These are phyloP conservation scores for Nomada fabriciana DNA, from an alignment of 2,888 invertebrate genomes.

Conservation along the genomic window DNA sequence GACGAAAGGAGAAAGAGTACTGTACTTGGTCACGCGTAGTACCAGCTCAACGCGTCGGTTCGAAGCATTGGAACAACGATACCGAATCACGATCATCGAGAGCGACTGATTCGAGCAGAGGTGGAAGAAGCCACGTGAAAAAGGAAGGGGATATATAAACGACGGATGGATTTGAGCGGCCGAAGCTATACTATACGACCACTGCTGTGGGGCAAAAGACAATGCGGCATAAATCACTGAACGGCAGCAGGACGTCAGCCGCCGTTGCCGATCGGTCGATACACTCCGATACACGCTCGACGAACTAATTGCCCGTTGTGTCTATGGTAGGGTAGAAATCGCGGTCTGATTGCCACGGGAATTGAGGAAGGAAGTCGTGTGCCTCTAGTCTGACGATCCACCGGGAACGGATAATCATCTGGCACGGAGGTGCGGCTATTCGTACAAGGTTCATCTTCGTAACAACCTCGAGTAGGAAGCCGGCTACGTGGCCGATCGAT, in stretches of 20 bases:
- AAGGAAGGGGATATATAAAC: conserved; percentile 52
- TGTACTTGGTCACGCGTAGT: conserved; percentile 61
- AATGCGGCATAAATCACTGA: conserved; percentile 76
- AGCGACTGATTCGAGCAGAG: conserved; percentile 41
- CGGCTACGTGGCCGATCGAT: conserved; percentile 58
- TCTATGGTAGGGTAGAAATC: conserved; percentile 72
- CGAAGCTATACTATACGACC: conserved; percentile 58
- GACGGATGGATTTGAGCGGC: conserved; percentile 69
- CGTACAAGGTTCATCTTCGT: conserved; percentile 59
- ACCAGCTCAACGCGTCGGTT: conserved; percentile 40
- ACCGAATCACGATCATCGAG: conserved; percentile 62
- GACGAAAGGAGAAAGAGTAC: conserved; percentile 40
- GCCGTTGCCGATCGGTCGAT: conserved; percentile 75
- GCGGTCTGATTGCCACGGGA: conserved; percentile 73
- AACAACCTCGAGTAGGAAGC: conserved; percentile 50
- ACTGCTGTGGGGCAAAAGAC: conserved; percentile 71
- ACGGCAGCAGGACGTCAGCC: conserved; percentile 72
- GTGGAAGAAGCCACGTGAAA: conserved; percentile 53
- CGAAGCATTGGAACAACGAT: conserved; percentile 47
- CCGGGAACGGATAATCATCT: conserved; percentile 65
- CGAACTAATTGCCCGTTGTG: conserved; percentile 76
- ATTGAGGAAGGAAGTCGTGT: conserved; percentile 76
- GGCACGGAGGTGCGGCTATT: conserved; percentile 66
- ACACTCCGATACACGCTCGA: conserved; percentile 78
- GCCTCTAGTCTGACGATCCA: conserved; percentile 58